Evolutionary conservation across 30 jellyfish, hydroid and myxozoan species (phyloP), one percentile per base, ranked within the genome.

Genomic region (Cassiopea andromeda): DNA sequence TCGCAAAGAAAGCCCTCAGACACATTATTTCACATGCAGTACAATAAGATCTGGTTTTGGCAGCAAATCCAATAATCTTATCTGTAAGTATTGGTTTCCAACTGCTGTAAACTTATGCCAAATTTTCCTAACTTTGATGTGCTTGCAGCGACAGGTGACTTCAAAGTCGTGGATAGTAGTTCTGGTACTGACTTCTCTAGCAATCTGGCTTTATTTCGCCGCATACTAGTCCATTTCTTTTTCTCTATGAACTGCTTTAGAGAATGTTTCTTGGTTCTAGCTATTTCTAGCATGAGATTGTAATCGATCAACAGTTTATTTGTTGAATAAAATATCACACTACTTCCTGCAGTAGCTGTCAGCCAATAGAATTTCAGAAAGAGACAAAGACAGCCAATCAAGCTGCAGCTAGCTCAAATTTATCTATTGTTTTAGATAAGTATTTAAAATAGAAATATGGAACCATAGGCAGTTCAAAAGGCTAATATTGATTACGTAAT

Each of bases 21-120:
- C 47, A 68, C 47, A 68, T 17, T 43, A 14, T 68, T 43, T 68
- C 77, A 68, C 77, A 68, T 17, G 77, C 47, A 68, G 44, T 43
- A 68, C 77, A 68, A n/a, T 4, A 17, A 43, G 47, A 18, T 17
- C 44, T 43, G 47, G 47, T 5, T 68, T 68, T 68, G 44, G 47
- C 77, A 68, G 77, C 77, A 68, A 68, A 68, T 43, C 77, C 77
- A 4, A 68, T 43, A 68, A 5, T 68, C 47, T 68, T 68, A 43
- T 68, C 77, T 5, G 77, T 68, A 7, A 68, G 12, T 10, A 54
- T 54, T 54, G 7, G 64, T 54, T 54, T 54, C 64, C 64, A 54
- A 54, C 64, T 54, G 64, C 64, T 54, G 64, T 54, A 54, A 54
- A 54, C 64, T 54, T 54, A 54, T 54, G 64, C 64, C 64, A 54